Evolutionary conservation across 2,888 invertebrate species (phyloP), one percentile per base, ranked within the genome.

Genomic region (Dasysyrphus tricinctus): DNA sequence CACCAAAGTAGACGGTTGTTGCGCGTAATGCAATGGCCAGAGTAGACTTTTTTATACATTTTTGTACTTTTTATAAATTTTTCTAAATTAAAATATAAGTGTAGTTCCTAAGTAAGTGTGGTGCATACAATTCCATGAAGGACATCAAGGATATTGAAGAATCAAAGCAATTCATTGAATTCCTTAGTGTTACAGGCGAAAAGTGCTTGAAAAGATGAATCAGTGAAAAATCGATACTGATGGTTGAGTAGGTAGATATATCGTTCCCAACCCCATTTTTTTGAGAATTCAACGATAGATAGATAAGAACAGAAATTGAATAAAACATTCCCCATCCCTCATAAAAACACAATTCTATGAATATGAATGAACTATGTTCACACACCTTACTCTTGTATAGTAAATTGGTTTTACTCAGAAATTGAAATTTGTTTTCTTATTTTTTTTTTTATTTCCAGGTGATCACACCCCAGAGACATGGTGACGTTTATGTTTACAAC

Each of bases 401-500:
- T 86, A 86, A 86, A 82, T 82, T 79, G 81, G 75, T 82, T 86
- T 82, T 69, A 32, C 12, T 7, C 12, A 44, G n/a, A 70, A 57
- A 72, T 51, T 19, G 11, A 39, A 67, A 34, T 56, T n/a, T 34
- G 49, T 61, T 57, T 14, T 32, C 34, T 44, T 78, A 37, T 76
- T 69, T 75, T 85, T 29, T 80, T 88, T 75, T 85, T 81, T 88
- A 29, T 74, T 90, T 94, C 16, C 93, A 95, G 95, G 95, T 95
- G 85, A 93, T 95, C 88, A 95, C 95, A 80, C 95, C 96, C 47
- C 95, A 95, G 91, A 95, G 95, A 92, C 94, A 94, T 92, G 96
- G 96, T 89, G 96, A 96, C 92, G 95, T 96, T 63, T 96, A 95
- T 92, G 92, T 95, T 88, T 96, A 96, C 92, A 95, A 96, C 91